Evolutionary conservation across 2,113 vertebrate genomes (phyloP).

Genomic region (Tonatia bakeri): DNA sequence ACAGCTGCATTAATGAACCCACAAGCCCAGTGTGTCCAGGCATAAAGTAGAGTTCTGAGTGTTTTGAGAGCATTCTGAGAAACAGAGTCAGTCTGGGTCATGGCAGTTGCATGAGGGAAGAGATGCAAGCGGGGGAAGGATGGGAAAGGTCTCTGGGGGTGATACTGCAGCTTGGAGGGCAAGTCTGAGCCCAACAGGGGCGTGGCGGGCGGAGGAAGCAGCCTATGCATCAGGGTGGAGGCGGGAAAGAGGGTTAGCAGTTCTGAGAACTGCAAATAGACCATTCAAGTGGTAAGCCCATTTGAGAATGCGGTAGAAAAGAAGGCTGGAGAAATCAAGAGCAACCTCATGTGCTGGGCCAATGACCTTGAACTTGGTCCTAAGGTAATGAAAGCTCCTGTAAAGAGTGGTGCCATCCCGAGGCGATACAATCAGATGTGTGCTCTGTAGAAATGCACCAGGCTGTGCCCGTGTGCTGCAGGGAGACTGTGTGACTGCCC

Average conservation of each 20-base stretch:
- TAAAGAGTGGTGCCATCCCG: rapidly evolving
- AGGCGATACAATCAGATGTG: rapidly evolving
- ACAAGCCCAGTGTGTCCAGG: rapidly evolving
- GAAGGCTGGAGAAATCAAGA: neutral
- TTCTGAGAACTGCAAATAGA: neutral
- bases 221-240: rapidly evolving
- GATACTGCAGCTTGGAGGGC: neutral
- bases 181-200: neutral
- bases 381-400: neutral
- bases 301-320: neutral
- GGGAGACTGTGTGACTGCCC: neutral
- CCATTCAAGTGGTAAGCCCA: rapidly evolving
- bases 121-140: neutral
- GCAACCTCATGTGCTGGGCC: neutral
- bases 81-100: neutral
- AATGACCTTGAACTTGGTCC: neutral
- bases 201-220: rapidly evolving
- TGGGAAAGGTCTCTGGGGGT: neutral
- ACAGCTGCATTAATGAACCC: too few species aligned
- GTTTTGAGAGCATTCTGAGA: neutral
- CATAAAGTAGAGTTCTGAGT: neutral
- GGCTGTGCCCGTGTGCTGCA: neutral
- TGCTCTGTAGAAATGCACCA: neutral
- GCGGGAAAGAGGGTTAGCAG: neutral
- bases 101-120: neutral